Evolutionary conservation across 2,113 vertebrate species (phyloP).

Genomic region (Chiloscyllium plagiosum): DNA sequence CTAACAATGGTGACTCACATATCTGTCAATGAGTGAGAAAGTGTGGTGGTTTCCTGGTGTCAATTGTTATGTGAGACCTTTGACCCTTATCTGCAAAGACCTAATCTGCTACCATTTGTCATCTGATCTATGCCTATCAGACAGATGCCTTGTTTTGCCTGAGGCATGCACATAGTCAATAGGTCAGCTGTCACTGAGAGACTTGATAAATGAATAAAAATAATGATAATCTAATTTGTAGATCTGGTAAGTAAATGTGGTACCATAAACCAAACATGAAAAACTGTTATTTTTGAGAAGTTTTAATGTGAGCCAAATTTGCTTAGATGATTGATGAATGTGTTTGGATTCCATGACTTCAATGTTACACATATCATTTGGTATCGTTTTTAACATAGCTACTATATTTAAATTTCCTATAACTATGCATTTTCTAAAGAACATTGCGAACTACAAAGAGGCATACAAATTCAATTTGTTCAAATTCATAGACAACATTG

Average conservation of each 20-base stretch:
- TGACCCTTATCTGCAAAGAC: conserved; percentile 46
- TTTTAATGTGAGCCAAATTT: background rate
- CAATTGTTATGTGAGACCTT: conserved; percentile 43
- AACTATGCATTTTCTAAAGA: background rate
- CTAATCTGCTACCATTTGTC: conserved; percentile 49
- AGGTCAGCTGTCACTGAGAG: conserved; percentile 55
- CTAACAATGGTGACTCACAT: conserved; percentile 39
- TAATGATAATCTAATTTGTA: conserved; percentile 51
- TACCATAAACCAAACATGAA: background rate
- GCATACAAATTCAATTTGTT: background rate
- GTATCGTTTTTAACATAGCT: background rate
- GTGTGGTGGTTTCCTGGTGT: conserved; percentile 43
- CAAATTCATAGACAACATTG: background rate
- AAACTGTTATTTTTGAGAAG: background rate
- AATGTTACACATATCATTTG: background rate
- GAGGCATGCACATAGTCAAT: conserved; percentile 38
- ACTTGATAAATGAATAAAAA: conserved; percentile 50
- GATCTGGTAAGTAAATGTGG: conserved; percentile 39
- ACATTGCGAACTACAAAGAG: too few species aligned
- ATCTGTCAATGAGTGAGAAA: conserved; percentile 42
- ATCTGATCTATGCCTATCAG: conserved; percentile 56
- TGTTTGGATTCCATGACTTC: background rate
- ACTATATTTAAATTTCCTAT: background rate
- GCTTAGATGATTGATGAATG: background rate
- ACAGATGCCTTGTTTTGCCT: conserved; percentile 59